Percentiles rank a stretch among this genome's conserved stretches.
Evolutionary conservation across 2,888 invertebrate species (phyloP).

Genomic region (Scaeva pyrastri): DNA sequence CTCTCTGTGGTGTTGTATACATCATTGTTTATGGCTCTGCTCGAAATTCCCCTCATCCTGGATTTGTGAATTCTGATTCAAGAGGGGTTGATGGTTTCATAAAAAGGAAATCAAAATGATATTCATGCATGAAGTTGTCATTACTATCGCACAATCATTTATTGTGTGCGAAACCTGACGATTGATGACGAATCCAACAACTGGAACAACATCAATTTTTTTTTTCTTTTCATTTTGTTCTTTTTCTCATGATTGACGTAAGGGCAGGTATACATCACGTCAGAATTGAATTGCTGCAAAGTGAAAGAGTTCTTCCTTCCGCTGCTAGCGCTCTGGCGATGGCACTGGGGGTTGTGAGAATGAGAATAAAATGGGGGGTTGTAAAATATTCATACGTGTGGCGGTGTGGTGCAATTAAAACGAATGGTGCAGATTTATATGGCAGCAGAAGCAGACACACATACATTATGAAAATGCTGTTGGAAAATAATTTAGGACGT

Average conservation of each 20-base stretch:
- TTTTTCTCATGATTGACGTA: neutral
- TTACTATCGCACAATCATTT: slow-evolving; percentile 56
- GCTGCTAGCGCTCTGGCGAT: neutral
- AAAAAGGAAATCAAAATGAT: slow-evolving; percentile 54
- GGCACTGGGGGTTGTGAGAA: neutral
- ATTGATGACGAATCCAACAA: slow-evolving; percentile 64
- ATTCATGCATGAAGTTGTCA: slow-evolving; percentile 56
- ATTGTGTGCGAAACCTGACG: slow-evolving; percentile 58
- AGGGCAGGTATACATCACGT: neutral
- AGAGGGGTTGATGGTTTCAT: slow-evolving; percentile 34
- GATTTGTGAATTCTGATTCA: neutral
- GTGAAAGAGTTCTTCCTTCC: slow-evolving; percentile 7
- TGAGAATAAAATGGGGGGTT: neutral
- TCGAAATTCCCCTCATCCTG: neutral
- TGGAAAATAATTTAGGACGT: slow-evolving; percentile 30
- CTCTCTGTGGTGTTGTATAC: slow-evolving; percentile 33
- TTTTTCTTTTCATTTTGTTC: slow-evolving; percentile 24
- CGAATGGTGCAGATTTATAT: slow-evolving; percentile 25
- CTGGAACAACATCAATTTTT: no score
- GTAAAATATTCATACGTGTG: slow-evolving; percentile 27
- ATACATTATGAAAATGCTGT: slow-evolving; percentile 3
- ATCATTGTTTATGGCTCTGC: slow-evolving; percentile 47
- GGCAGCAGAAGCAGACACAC: slow-evolving; percentile 9
- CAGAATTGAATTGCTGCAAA: slow-evolving; percentile 13
- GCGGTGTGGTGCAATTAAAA: slow-evolving; percentile 37